Evolutionary conservation across 2,888 invertebrate genomes (phyloP), one percentile per base, ranked within the genome.

Genomic region (Zygogramma bicolorata): DNA sequence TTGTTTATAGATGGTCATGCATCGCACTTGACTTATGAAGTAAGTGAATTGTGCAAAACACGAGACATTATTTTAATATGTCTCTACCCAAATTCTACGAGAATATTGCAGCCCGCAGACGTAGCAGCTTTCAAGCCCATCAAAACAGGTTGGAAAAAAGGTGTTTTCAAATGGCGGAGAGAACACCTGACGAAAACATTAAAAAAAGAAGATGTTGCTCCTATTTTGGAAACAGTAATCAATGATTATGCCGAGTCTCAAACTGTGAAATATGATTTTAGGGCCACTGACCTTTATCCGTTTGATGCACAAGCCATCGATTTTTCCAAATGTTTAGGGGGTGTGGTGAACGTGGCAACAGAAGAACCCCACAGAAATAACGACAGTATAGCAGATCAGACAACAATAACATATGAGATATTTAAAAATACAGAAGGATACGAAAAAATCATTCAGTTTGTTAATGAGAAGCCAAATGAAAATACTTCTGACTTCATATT

Each of bases 151-250:
- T 79, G 77, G 78, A 77, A 79, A 60, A 73, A 76, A 59, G 81
- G 84, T 79, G 81, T 81, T 1, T 76, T 78, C 80, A 75, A 79
- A 3, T 77, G 68, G 76, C 84, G 83, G 74, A 76, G 74, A 67
- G 74, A 15, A 59, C 78, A 80, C 63, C 74, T 61, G 29, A 73
- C 49, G 62, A 69, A 65, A 73, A 15, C 27, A 22, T 49, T 71
- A 4, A 68, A 70, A 65, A 67, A 62, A 15, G 42, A 76, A 68
- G 65, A 72, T 8, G 68, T 73, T 70, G 74, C 75, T 18, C 71
- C 68, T 8, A 62, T 75, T 34, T 34, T 74, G n/a, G 22, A 61
- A 59, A 29, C 8, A 15, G 70, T 63, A 6, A 40, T 75, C 6
- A 57, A 63, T 18, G 42, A 70, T 8, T 62, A 29, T 40, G 57